Conservation (phyloP, 64 coral and sea anemone genomes). For the Acropora yongei region DNA sequence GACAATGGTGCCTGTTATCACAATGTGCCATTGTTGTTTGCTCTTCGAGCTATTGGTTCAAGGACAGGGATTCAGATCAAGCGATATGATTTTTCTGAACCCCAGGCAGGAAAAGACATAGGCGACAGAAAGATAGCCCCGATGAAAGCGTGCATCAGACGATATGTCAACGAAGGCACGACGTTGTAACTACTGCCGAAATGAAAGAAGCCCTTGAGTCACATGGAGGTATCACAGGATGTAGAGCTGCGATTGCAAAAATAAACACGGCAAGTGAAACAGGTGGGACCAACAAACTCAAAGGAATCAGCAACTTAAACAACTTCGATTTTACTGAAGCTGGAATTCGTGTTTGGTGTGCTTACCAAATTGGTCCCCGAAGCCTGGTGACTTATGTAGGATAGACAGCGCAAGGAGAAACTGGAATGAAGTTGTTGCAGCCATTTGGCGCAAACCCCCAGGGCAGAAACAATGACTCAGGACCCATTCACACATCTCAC, state of each 20-base stretch:
- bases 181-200: not conserved
- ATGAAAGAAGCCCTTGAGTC: not conserved
- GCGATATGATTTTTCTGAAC: not conserved
- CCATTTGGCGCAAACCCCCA: not conserved
- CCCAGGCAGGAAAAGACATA: not conserved
- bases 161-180: not conserved
- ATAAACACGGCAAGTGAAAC: not conserved
- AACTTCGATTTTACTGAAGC: not conserved
- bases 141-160: not conserved
- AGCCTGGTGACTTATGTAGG: not conserved
- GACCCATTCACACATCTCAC: not conserved
- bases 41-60: not conserved
- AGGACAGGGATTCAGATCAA: not conserved
- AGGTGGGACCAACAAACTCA: not conserved
- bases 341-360: not conserved
- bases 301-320: not conserved
- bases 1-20: conserved; percentile 18
- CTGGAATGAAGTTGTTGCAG: not conserved
- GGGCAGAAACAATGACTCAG: too few species aligned
- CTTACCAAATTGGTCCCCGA: not conserved
- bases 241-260: not conserved
- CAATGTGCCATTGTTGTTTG: not conserved
- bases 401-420: not conserved
- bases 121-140: not conserved
- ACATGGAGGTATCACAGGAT: not conserved